Evolutionary conservation across 2,113 vertebrate genomes (phyloP).

Genomic region (Cryptotis parvus): DNA sequence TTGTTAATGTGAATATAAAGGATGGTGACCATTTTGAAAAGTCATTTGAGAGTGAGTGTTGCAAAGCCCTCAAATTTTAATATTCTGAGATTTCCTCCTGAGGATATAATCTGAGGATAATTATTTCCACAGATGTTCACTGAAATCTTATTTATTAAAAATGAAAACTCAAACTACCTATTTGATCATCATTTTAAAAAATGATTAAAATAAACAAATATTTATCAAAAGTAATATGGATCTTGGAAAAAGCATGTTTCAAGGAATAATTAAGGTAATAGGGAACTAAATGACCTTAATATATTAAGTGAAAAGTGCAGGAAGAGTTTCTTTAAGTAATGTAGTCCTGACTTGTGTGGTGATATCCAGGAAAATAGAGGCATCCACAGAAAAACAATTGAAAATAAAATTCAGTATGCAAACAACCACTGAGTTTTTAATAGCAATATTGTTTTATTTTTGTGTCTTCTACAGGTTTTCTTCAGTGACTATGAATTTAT

Average conservation of each 20-base stretch:
- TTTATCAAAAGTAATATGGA: conserved; percentile 11
- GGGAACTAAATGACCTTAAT: conserved; percentile 5
- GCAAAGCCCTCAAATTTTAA: conserved; percentile 55
- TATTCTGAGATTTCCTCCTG: conserved; percentile 38
- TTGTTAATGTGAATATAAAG: conserved; percentile 36
- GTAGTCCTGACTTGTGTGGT: conserved; percentile 28
- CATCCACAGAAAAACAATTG: neutral
- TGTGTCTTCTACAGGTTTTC: conserved; percentile 63
- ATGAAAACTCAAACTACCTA: conserved; percentile 38
- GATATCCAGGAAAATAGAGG: neutral
- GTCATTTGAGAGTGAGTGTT: conserved; percentile 8
- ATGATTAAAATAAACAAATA: conserved; percentile 46
- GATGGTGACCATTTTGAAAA: conserved; percentile 19
- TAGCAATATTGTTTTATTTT: conserved; percentile 41
- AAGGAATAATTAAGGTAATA: conserved; percentile 37
- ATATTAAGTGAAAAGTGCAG: conserved; percentile 15
- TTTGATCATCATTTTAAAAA: conserved; percentile 32
- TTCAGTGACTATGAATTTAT: conserved; percentile 54
- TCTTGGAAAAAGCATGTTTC: conserved; percentile 44
- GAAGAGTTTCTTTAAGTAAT: conserved; percentile 38
- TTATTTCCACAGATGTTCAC: neutral
- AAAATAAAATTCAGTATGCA: neutral
- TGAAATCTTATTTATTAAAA: conserved; percentile 40
- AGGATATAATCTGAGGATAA: conserved; percentile 35
- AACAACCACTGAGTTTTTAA: conserved; percentile 16